Evolutionary conservation across 2,888 invertebrate genomes (phyloP).

Genomic region (Protodeltote pygarga): DNA sequence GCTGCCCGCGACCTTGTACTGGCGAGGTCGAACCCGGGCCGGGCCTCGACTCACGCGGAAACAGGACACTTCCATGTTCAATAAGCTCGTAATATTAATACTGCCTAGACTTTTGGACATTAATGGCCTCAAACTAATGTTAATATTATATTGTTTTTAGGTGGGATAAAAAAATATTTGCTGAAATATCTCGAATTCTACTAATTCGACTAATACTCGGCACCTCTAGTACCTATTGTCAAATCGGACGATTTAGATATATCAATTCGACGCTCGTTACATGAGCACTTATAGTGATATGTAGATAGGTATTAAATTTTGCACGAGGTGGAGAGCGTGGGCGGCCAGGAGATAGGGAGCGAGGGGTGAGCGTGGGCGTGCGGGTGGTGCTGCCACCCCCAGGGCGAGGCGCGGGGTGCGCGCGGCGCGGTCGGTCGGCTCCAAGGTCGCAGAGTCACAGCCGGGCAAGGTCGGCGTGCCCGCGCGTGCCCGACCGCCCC

Average conservation of each 20-base stretch:
- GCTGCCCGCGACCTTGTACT: constrained; percentile 69
- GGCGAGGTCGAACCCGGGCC: constrained; percentile 66
- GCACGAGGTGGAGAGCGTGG: constrained; percentile 74
- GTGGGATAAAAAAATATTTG: not conserved
- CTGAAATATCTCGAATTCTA: constrained; percentile 3
- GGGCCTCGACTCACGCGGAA: constrained; percentile 57
- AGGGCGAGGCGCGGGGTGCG: constrained; percentile 38
- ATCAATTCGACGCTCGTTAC: constrained; percentile 61
- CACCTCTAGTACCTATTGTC: constrained; percentile 3
- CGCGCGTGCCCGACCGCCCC: constrained; percentile 77
- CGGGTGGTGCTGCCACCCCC: constrained; percentile 51
- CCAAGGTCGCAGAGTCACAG: constrained; percentile 87
- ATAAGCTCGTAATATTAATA: constrained; percentile 31
- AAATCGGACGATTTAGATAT: constrained; percentile 45
- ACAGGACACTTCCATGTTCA: constrained; percentile 58
- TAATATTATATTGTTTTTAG: constrained; percentile 19
- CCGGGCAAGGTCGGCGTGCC: constrained; percentile 86
- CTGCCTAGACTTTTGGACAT: constrained; percentile 38
- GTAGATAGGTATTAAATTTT: constrained; percentile 73
- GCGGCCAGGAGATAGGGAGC: constrained; percentile 59
- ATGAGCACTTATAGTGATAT: constrained; percentile 54
- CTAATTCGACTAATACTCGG: not conserved
- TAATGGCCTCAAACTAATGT: not conserved
- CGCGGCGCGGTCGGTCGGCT: constrained; percentile 66
- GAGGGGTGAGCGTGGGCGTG: constrained; percentile 63